These are phyloP conservation scores for Sebastes hubbsi DNA, from an alignment of 2,797 vertebrate species.

Conservation along the genomic window DNA sequence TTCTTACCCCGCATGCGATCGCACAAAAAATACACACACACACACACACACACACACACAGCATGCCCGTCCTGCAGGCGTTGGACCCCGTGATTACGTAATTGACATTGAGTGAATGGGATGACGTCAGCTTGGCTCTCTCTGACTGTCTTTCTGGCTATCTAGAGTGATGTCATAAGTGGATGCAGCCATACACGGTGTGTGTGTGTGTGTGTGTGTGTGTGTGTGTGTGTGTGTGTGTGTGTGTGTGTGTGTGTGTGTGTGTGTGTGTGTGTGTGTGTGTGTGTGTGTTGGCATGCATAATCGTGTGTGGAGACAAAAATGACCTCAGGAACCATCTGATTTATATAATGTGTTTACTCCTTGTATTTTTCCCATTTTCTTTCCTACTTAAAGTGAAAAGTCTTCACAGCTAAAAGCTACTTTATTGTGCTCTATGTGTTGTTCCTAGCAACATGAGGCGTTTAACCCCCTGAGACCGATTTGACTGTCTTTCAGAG, in stretches of 20 bases:
- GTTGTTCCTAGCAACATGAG: not conserved
- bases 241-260: constrained; percentile 15
- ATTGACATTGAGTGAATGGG: constrained; percentile 80
- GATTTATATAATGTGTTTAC: constrained; percentile 63
- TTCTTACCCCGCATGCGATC: constrained; percentile 48
- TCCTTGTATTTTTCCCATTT: not conserved
- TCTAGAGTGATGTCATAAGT: constrained; percentile 79
- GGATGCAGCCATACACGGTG: constrained; percentile 55
- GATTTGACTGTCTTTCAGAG: too few relatives aligned
- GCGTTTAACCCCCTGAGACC: not conserved
- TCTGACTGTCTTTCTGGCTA: constrained; percentile 61
- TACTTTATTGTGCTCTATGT: constrained; percentile 26
- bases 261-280: not conserved
- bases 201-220: constrained; percentile 12
- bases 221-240: constrained; percentile 17
- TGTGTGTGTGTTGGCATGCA: constrained; percentile 30
- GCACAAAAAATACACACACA: not conserved
- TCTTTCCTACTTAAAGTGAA: constrained; percentile 19
- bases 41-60: not conserved
- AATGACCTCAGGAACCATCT: constrained; percentile 60
- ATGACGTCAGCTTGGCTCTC: constrained; percentile 74
- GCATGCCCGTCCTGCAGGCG: constrained; percentile 63
- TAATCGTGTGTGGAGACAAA: constrained; percentile 32
- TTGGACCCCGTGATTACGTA: constrained; percentile 72
- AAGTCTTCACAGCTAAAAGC: constrained; percentile 29